Base-by-base conservation (phyloP, 2,113 vertebrate species). In the Myotis lucifugus region DNA sequence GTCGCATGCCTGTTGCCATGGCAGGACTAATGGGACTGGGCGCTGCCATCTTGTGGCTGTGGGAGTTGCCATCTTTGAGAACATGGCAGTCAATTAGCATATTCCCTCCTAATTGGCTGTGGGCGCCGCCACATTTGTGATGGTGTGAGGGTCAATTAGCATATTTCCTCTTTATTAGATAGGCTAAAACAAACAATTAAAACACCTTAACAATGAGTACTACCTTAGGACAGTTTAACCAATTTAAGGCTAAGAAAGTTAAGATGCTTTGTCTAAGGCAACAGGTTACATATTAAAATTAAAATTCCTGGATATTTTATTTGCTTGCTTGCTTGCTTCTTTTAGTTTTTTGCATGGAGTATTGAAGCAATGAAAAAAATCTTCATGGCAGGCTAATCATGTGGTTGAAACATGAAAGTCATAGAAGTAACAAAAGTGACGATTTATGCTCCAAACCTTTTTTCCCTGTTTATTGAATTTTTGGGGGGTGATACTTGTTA, bases 321-420 rank as follows among this genome's bases (percentile, higher is more conserved):
- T 85, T 89, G 37, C 27, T 74, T 5, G 6, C 27, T 74, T 5
- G 6, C 48, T 34, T 72, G 8, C 10, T 73, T 88, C 40, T 79
- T 79, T 85, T 90, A 29, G 17, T 93, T 83, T 61, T 93, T 54
- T 73, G 56, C 61, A 92, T 64, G 37, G 19, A 40, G 7, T 52
- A 40, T 46, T 40, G 6, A 86, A 70, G 29, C 42, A 88, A 70
- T 66, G 42, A 69, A 74, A 73, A 59, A 90, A 77, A 56, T 48
- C 25, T 42, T 76, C 19, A 88, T 8, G 11, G 52, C 32, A 76
- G 52, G 10, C 59, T 97, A 72, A 95, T 66, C 52, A 42, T 91
- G 86, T 72, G 50, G 4, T 70, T 88, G 34, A 77, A 37, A 92
- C 25, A 92, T 48, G n/a, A 88, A 84, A 93, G 87, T 84, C 50